Percentiles rank a stretch among this genome's conserved stretches.
Evolutionary conservation across 2,113 vertebrate genomes (phyloP).

Genomic region (Pseudopodoces humilis): DNA sequence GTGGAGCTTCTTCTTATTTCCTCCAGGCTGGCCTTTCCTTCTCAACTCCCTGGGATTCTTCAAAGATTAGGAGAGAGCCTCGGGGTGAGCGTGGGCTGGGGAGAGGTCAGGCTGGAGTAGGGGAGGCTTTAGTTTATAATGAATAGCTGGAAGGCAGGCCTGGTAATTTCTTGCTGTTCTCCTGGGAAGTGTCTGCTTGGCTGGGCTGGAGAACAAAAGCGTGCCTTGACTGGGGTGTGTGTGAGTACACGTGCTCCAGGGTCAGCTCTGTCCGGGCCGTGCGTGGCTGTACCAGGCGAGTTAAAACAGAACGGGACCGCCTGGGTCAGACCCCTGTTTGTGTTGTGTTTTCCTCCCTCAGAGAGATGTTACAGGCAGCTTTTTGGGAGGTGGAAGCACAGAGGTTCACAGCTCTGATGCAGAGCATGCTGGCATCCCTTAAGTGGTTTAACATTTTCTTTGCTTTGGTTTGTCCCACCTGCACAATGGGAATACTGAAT

Average conservation of each 20-base stretch:
- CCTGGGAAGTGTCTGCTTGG: background rate
- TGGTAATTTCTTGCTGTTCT: background rate
- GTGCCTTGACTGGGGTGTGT: background rate
- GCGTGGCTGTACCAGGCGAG: background rate
- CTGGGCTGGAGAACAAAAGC: background rate
- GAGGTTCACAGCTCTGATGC: background rate
- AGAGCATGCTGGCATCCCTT: fast-evolving
- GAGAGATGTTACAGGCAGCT: fast-evolving
- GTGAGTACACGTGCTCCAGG: background rate
- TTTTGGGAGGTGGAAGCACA: background rate
- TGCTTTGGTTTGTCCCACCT: background rate
- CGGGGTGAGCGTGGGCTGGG: background rate
- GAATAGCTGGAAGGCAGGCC: conserved; percentile 40
- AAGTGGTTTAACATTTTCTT: background rate
- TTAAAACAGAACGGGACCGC: background rate
- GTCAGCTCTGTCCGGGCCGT: background rate
- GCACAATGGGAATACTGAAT: background rate
- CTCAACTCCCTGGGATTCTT: background rate
- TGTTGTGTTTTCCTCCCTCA: background rate
- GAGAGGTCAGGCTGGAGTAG: conserved; percentile 15
- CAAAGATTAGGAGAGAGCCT: conserved; percentile 14
- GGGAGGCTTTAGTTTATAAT: background rate
- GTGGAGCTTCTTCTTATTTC: background rate
- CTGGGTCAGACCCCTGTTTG: background rate
- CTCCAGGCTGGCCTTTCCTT: background rate